phyloP scores from a whole-genome alignment of 2,797 vertebrate genomes.

The Babyrousa celebensis region DNA sequence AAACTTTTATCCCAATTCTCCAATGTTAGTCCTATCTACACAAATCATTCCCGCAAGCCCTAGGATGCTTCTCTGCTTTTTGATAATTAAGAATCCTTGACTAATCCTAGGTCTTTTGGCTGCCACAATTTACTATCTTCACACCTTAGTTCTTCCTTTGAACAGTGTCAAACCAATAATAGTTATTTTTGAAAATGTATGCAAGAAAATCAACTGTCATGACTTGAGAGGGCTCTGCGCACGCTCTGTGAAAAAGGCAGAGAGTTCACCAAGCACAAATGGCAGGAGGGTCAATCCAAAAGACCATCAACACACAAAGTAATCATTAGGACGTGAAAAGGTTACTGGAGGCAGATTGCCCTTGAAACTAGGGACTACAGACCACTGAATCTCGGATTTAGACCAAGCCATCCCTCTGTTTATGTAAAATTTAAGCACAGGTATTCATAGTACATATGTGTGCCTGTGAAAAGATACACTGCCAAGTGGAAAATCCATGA shows the following conservation, averaged over 20 bases:
- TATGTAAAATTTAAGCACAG: neutral
- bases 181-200: conserved; percentile 49
- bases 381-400: neutral
- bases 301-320: neutral
- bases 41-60: neutral
- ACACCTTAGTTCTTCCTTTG: conserved; percentile 32
- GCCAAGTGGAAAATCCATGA: conserved; percentile 43
- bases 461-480: conserved; percentile 21
- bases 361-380: conserved; percentile 23
- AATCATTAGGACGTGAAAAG: conserved; percentile 46
- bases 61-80: neutral
- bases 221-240: neutral
- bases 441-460: neutral
- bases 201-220: conserved; percentile 14
- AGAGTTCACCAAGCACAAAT: neutral
- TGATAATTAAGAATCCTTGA: neutral
- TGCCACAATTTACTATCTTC: neutral
- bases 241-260: neutral
- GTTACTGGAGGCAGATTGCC: neutral
- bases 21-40: neutral
- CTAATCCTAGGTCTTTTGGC: neutral
- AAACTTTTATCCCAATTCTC: neutral
- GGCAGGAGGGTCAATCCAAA: conserved; percentile 7
- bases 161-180: conserved; percentile 43
- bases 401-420: neutral